phyloP scores from a whole-genome alignment of 2,113 vertebrate species.

The Pavo muticus region DNA sequence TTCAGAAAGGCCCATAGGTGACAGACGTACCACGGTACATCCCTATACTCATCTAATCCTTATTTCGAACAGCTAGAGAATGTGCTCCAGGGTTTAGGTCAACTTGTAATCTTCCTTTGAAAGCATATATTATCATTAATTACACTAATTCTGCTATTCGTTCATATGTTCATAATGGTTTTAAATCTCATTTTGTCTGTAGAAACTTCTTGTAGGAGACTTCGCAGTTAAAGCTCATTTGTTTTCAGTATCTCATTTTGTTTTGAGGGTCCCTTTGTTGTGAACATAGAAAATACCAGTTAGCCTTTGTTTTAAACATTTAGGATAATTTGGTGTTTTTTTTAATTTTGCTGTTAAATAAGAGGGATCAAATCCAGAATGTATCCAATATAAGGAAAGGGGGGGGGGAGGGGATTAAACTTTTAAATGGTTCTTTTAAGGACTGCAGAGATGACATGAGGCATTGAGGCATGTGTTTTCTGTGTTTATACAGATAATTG shows the following conservation, averaged over 20 bases:
- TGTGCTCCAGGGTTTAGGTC: neutral
- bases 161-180: neutral
- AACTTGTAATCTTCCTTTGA: neutral
- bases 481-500: neutral
- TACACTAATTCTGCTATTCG: neutral
- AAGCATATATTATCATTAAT: neutral
- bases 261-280: neutral
- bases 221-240: neutral
- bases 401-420: neutral
- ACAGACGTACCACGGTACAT: neutral
- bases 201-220: neutral
- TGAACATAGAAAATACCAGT: rapidly evolving
- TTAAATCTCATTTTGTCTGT: neutral
- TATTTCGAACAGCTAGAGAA: neutral
- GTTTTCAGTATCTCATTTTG: neutral
- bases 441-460: neutral
- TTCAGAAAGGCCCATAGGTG: neutral
- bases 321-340: neutral
- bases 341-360: neutral
- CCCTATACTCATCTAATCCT: neutral
- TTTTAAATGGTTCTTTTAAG: neutral
- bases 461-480: neutral
- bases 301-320: neutral
- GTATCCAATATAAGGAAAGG: neutral
- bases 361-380: neutral